A percentile compares a stretch with the other conserved stretches of the same genome.
Evolutionary conservation across 1,140 invertebrate species (phyloP).

Genomic region (Caerostris darwini): DNA sequence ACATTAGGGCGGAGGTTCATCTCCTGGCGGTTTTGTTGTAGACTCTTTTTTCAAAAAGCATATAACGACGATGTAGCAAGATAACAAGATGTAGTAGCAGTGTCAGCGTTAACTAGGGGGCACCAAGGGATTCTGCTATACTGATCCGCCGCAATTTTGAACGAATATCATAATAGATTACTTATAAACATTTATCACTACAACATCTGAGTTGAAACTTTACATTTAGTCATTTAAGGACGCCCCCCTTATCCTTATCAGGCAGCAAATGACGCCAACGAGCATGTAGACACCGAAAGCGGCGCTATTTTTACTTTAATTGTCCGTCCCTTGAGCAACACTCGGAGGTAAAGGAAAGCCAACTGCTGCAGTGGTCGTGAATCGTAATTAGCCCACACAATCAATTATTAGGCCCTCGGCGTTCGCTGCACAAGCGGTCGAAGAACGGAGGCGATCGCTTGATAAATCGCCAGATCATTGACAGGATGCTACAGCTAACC

Average conservation of each 20-base stretch:
- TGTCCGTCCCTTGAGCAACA: neutral
- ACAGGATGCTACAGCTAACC: conserved; percentile 21
- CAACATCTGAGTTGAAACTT: no score
- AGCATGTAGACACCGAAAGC: neutral
- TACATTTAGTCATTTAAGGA: no score
- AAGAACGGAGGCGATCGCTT: conserved; percentile 1
- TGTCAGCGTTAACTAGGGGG: no score
- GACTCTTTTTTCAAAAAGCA: no score
- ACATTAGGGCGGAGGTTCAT: no score
- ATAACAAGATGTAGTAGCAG: no score
- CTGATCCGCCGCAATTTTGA: no score
- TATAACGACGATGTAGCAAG: no score
- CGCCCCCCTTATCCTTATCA: neutral
- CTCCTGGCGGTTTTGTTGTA: no score
- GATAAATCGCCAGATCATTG: conserved; percentile 16
- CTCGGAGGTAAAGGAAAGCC: neutral
- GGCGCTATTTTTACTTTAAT: conserved; percentile 32
- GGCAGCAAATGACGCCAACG: neutral
- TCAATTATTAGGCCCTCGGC: neutral
- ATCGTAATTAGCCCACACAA: conserved; percentile 23
- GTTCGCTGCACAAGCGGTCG: neutral
- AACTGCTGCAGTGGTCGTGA: neutral
- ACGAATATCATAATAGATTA: no score
- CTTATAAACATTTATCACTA: no score
- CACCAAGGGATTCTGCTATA: no score